Evolutionary conservation across 2,113 vertebrate genomes (phyloP).

Genomic region (Trematocara unimaculatum): DNA sequence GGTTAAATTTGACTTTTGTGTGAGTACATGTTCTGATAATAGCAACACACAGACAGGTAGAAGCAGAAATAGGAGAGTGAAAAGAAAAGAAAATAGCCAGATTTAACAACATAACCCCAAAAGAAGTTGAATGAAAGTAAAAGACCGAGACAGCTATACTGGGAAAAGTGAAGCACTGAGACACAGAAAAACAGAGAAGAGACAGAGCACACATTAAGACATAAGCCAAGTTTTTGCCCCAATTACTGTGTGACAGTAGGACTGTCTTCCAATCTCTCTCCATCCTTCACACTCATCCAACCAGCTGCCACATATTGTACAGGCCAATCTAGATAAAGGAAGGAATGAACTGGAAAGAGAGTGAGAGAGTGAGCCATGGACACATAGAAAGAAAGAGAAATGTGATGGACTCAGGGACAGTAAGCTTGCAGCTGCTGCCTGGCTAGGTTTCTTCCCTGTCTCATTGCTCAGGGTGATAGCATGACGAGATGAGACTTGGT

Average conservation of each 20-base stretch:
- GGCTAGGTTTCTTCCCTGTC: constrained; percentile 55
- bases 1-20: background rate
- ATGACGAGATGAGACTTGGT: constrained; percentile 59
- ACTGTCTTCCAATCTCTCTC: constrained; percentile 58
- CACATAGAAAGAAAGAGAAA: background rate
- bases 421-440: constrained; percentile 47
- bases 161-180: constrained; percentile 9
- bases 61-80: background rate
- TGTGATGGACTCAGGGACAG: constrained; percentile 57
- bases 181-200: background rate
- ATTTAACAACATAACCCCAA: background rate
- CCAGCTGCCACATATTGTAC: constrained; percentile 63
- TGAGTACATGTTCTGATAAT: background rate
- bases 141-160: constrained; percentile 6
- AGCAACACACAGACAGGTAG: background rate
- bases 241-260: constrained; percentile 64
- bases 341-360: constrained; percentile 43
- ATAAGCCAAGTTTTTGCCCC: constrained; percentile 62
- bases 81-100: background rate
- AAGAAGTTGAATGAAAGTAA: constrained; percentile 19
- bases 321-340: constrained; percentile 55
- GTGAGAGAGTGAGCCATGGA: background rate
- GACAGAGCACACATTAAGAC: constrained; percentile 38
- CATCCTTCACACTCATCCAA: constrained; percentile 53
- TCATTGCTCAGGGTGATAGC: constrained; percentile 68